A percentile compares a stretch with the other conserved stretches of the same genome.
phyloP scores from a whole-genome alignment of 2,797 vertebrate species.

The Carduelis carduelis region DNA sequence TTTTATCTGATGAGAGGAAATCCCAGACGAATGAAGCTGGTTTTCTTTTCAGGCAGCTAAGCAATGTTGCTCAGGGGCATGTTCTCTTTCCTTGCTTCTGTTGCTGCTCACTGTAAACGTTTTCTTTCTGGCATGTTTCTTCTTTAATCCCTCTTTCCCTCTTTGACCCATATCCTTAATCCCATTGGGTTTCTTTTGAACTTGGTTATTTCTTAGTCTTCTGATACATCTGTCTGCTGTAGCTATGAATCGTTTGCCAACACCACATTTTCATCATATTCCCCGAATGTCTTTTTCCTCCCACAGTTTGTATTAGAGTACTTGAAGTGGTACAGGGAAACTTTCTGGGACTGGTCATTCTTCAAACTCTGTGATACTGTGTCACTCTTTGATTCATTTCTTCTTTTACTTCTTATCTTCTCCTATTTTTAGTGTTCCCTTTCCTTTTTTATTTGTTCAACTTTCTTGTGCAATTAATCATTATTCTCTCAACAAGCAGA shows the following conservation, averaged over 20 bases:
- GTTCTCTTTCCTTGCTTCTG: slow-evolving; percentile 69
- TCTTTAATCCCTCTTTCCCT: slow-evolving; percentile 71
- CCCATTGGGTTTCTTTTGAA: slow-evolving; percentile 73
- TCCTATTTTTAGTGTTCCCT: slow-evolving; percentile 1
- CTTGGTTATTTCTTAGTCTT: slow-evolving; percentile 63
- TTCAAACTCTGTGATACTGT: slow-evolving; percentile 12
- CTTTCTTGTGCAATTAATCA: background rate
- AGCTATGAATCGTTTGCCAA: slow-evolving; percentile 59
- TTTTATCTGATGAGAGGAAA: slow-evolving; percentile 76
- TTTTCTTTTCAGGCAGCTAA: slow-evolving; percentile 74
- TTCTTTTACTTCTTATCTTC: slow-evolving; percentile 16
- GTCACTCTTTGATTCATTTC: background rate
- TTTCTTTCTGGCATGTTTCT: slow-evolving; percentile 74
- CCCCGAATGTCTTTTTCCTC: slow-evolving; percentile 44
- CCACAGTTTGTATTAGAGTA: background rate
- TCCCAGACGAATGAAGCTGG: slow-evolving; percentile 74
- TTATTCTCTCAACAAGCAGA: background rate
- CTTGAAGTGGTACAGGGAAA: slow-evolving; percentile 45
- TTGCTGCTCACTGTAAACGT: slow-evolving; percentile 71
- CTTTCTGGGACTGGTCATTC: slow-evolving; percentile 36
- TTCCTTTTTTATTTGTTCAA: background rate
- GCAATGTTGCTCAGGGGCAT: slow-evolving; percentile 61
- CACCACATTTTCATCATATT: slow-evolving; percentile 55
- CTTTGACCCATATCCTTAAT: slow-evolving; percentile 70
- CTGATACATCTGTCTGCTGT: slow-evolving; percentile 52